phyloP scores from a whole-genome alignment of 1,140 invertebrate species.

The Temnothorax longispinosus region DNA sequence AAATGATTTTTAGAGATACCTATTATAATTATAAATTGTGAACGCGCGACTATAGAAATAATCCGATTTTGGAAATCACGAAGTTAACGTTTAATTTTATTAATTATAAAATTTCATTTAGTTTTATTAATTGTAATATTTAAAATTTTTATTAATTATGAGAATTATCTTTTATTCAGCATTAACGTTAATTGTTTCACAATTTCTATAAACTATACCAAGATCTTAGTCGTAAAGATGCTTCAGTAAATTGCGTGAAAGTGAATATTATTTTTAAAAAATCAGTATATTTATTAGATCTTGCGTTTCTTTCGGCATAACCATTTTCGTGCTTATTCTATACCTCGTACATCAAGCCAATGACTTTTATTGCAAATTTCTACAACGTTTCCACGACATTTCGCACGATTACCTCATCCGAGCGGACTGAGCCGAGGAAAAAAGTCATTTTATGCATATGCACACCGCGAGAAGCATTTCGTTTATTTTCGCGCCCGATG shows the following conservation, averaged over 20 bases:
- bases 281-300: background rate
- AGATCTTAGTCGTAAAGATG: background rate
- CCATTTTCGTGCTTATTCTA: background rate
- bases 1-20: background rate
- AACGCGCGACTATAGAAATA: background rate
- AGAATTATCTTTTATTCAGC: background rate
- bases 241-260: background rate
- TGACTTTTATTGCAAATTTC: background rate
- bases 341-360: background rate
- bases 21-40: background rate
- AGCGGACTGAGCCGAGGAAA: background rate
- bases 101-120: background rate
- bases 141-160: background rate
- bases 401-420: slow-evolving; percentile 7
- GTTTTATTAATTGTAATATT: background rate
- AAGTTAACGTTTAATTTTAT: background rate
- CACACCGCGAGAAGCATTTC: background rate
- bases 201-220: background rate
- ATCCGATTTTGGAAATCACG: background rate
- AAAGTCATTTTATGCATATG: background rate
- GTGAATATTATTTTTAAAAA: background rate
- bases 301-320: background rate
- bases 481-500: background rate
- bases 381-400: background rate
- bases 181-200: background rate